Conservation (phyloP, 1,140 invertebrate genomes). For the Sinonovacula constricta region DNA sequence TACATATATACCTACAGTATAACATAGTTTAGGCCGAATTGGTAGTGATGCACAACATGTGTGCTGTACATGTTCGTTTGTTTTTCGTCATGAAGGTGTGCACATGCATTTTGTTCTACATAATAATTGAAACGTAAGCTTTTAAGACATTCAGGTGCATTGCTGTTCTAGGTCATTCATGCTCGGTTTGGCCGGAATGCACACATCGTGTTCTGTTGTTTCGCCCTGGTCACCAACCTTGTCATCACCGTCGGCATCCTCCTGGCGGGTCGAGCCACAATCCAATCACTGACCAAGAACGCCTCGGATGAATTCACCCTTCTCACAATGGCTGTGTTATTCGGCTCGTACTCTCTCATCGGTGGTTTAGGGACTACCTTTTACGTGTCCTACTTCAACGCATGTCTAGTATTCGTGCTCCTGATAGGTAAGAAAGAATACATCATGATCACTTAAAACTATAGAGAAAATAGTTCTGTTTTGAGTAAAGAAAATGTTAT, state of each 20-base stretch:
- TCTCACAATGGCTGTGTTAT: conserved; percentile 67
- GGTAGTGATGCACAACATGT: too few relatives aligned
- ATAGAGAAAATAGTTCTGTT: too few relatives aligned
- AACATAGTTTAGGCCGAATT: too few relatives aligned
- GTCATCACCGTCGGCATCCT: conserved; percentile 78
- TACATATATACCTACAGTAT: too few relatives aligned
- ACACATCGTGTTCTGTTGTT: conserved; percentile 76
- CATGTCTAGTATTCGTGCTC: conserved; percentile 74
- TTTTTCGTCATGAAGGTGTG: too few relatives aligned
- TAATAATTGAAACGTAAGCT: too few relatives aligned
- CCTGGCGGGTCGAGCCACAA: conserved; percentile 68
- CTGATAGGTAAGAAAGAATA: too few relatives aligned
- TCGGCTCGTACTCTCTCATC: conserved; percentile 77
- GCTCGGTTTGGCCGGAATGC: conserved; percentile 76
- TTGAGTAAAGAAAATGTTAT: too few relatives aligned
- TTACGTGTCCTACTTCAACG: conserved; percentile 79
- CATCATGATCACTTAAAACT: too few relatives aligned
- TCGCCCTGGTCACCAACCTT: conserved; percentile 78
- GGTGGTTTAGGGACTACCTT: conserved; percentile 78
- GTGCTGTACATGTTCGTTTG: too few relatives aligned
- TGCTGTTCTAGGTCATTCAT: conserved; percentile 67
- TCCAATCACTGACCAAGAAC: conserved; percentile 67
- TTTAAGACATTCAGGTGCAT: too few relatives aligned
- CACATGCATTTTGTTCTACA: too few relatives aligned
- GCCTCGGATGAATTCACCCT: conserved; percentile 68